These are phyloP conservation scores for Conops quadrifasciatus DNA, from an alignment of 2,888 invertebrate species.

Conservation along the genomic window DNA sequence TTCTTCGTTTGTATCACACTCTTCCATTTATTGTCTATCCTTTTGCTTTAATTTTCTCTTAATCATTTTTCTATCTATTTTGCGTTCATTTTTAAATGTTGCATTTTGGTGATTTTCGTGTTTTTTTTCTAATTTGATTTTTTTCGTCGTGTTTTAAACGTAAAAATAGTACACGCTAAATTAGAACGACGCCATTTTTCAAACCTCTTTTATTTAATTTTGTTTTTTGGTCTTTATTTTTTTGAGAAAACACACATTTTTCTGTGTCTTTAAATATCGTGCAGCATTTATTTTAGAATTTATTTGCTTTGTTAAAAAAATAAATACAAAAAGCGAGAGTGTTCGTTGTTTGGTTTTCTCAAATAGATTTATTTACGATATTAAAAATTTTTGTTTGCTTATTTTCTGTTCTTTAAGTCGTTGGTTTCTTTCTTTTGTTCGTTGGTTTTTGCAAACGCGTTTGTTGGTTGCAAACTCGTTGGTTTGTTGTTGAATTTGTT, in stretches of 20 bases:
- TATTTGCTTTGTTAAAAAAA: neutral
- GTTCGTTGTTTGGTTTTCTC: too few species aligned
- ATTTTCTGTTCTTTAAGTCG: neutral
- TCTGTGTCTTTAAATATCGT: neutral
- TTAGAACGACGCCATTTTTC: conserved; percentile 6
- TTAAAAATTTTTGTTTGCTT: neutral
- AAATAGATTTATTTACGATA: neutral
- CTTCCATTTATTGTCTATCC: neutral
- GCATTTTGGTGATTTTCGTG: neutral
- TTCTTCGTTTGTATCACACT: neutral
- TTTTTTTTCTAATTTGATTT: neutral
- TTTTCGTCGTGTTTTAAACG: neutral
- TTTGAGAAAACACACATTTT: neutral
- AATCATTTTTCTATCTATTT: neutral
- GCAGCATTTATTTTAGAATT: neutral
- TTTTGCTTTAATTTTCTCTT: neutral
- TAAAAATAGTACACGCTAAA: conserved; percentile 4
- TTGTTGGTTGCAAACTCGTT: too few species aligned
- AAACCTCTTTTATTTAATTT: neutral
- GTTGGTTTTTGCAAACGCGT: too few species aligned
- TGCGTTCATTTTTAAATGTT: neutral
- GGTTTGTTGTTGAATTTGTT: too few species aligned
- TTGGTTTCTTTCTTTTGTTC: too few species aligned
- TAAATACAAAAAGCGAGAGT: too few species aligned
- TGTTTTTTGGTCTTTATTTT: neutral